phyloP scores from a whole-genome alignment of 2,888 invertebrate genomes.

The Sepiola atlantica region DNA sequence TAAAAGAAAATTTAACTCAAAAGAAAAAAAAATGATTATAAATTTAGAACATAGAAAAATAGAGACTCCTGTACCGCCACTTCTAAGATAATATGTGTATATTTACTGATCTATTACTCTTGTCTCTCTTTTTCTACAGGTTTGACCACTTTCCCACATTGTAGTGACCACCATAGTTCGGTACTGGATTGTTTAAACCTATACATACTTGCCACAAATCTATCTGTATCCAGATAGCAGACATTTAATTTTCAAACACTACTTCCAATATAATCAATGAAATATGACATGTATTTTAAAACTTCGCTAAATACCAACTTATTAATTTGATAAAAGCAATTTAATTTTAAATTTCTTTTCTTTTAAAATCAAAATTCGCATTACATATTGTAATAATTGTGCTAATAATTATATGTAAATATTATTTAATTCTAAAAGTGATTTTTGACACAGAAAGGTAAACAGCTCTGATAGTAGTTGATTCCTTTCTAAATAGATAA shows the following conservation, averaged over 20 bases:
- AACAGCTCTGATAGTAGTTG: neutral
- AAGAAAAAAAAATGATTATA: neutral
- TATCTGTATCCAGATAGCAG: neutral
- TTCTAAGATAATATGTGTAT: too few species aligned
- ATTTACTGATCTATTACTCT: neutral
- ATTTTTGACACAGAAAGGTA: slow-evolving; percentile 16
- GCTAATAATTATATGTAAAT: neutral
- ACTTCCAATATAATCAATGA: neutral
- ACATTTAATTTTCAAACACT: neutral
- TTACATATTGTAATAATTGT: slow-evolving; percentile 12
- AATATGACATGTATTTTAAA: neutral
- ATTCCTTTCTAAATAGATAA: neutral
- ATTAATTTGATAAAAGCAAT: neutral
- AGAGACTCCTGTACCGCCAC: neutral
- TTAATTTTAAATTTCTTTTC: neutral
- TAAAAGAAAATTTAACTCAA: too few species aligned
- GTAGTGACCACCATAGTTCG: neutral
- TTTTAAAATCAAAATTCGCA: neutral
- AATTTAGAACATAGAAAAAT: neutral
- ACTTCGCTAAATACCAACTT: neutral
- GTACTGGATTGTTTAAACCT: neutral
- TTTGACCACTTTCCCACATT: neutral
- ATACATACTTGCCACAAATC: neutral
- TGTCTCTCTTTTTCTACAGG: neutral
- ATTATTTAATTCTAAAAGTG: neutral